Base-by-base conservation (phyloP, 2,888 invertebrate species). In the Cremastinae sp. region DNA sequence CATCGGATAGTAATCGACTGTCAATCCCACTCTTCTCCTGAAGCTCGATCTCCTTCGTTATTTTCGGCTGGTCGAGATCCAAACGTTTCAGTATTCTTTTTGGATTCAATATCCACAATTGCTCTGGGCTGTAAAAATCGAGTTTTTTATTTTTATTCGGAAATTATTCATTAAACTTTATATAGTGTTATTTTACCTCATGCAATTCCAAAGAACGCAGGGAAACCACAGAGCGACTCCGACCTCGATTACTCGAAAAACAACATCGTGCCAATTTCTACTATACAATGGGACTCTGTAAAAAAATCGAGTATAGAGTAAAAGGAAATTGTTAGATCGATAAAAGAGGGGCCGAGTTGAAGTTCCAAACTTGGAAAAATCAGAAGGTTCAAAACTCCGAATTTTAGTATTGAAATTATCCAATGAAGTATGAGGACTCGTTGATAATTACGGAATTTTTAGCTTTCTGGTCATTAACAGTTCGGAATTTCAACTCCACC, bases 191-290 rank as follows among this genome's bases (percentile, higher is more conserved):
- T 5, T 35, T 81, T 82, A 91, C 89, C 96, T 95, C 93, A 97
- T 96, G 82, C 96, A 97, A 91, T 98, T 98, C 98, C 98, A 98
- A 81, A 98, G 92, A 64, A 97, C 97, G 90, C 97, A 97, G 37
- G 97, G 97, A 90, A 97, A 98, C 97, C 97, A 98, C 86, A 98
- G 91, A 83, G 96, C 96, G 74, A 97, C 97, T 7, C 97, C 97
- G 83, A 97, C 95, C 92, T 98, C 98, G 56, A 95, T 96, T 65
- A 96, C 92, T 4, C 97, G 95, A 90, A 97, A 97, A 81, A 97
- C 94, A 82, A 97, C 92, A 90, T 97, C 97, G 91, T 97, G 96
- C 93, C 96, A 96, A 90, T 97, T 97, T 84, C 97, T 94, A 20
- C 96, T 96, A 82, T 96, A 93, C 56, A 97, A 93, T 41, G 97